A percentile compares a stretch with the other conserved stretches of the same genome.
phyloP scores from a whole-genome alignment of 1,140 invertebrate species.

The Probaryconus sp. region DNA sequence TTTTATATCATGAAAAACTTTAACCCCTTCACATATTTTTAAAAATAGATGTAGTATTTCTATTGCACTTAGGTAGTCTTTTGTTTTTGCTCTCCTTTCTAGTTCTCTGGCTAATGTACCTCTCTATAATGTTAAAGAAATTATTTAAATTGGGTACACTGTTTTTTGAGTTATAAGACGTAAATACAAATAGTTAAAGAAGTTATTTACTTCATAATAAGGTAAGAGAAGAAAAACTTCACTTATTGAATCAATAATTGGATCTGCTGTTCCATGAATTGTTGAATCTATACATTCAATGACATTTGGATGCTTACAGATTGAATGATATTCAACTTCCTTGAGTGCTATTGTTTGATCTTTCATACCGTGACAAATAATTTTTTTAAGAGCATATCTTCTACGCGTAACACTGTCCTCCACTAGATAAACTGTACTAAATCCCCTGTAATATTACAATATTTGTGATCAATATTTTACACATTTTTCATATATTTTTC shows the following conservation, averaged over 20 bases:
- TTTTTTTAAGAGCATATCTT: conserved; percentile 89
- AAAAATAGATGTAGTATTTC: conserved; percentile 85
- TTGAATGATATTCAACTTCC: conserved; percentile 87
- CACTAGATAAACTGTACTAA: conserved; percentile 89
- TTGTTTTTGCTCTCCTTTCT: conserved; percentile 79
- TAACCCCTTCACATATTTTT: conserved; percentile 86
- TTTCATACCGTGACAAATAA: conserved; percentile 87
- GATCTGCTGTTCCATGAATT: conserved; percentile 82
- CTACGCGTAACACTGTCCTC: conserved; percentile 85
- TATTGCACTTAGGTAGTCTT: conserved; percentile 82
- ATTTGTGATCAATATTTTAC: neutral
- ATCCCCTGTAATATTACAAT: conserved; percentile 84
- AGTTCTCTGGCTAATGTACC: conserved; percentile 88
- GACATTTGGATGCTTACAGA: conserved; percentile 87
- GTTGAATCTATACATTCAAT: conserved; percentile 86
- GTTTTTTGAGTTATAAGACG: neutral
- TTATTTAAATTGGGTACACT: neutral
- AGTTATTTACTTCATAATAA: conserved; percentile 83
- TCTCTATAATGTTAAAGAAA: conserved; percentile 75
- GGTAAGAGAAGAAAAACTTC: conserved; percentile 88
- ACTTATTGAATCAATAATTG: conserved; percentile 83
- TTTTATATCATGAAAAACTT: conserved; percentile 85
- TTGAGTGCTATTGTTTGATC: conserved; percentile 86
- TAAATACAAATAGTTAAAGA: conserved; percentile 7
- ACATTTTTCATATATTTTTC: neutral